Conservation (phyloP, 2,113 vertebrate species). For the Podiceps cristatus region DNA sequence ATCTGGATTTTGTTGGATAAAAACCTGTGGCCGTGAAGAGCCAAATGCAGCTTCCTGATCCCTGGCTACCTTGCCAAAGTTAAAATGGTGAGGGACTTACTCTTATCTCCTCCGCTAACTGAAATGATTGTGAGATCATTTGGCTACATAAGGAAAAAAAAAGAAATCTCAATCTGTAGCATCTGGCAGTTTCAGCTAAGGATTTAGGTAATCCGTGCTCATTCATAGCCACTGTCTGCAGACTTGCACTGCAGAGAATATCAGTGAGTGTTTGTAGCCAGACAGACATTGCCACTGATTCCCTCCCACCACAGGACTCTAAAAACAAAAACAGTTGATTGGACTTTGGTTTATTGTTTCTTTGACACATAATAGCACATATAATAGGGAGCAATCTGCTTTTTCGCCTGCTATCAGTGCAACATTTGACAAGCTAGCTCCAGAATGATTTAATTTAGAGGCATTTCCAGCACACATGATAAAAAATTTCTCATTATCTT, state of each 20-base stretch:
- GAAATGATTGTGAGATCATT: neutral
- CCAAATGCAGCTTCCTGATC: neutral
- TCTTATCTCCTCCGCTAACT: neutral
- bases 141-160: neutral
- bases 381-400: neutral
- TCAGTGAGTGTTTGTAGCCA: neutral
- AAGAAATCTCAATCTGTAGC: neutral
- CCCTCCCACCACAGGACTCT: neutral
- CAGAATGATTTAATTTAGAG: neutral
- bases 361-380: neutral
- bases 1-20: neutral
- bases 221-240: neutral
- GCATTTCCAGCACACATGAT: neutral
- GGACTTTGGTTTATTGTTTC: neutral
- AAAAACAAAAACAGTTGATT: neutral
- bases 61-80: neutral
- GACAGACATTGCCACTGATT: neutral
- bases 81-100: neutral
- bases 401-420: neutral
- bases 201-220: neutral
- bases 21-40: neutral
- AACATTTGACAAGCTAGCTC: neutral
- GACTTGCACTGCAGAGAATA: neutral
- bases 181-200: neutral
- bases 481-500: neutral